Conservation (phyloP, 1,140 invertebrate genomes). For the Wiebesia pumilae region DNA sequence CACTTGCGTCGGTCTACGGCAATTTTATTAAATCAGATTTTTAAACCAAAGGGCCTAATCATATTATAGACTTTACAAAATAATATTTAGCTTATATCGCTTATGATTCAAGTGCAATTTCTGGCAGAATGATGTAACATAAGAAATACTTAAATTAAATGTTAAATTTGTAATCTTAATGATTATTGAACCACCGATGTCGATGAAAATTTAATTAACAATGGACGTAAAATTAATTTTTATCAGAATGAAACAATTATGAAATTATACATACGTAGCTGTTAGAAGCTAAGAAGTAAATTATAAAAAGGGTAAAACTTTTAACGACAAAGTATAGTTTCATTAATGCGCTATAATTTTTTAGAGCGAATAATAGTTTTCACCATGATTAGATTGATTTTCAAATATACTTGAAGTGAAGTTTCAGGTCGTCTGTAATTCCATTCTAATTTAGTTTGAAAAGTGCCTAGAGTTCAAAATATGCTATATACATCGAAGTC, state of each 20-base stretch:
- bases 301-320: neutral
- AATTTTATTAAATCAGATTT: neutral
- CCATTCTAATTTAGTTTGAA: slow-evolving; percentile 4
- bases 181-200: too few relatives aligned
- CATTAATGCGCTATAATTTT: neutral
- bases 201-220: too few relatives aligned
- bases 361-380: neutral
- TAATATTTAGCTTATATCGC: too few relatives aligned
- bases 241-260: too few relatives aligned
- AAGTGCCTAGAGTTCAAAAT: neutral
- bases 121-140: too few relatives aligned
- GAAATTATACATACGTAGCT: too few relatives aligned
- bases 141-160: too few relatives aligned
- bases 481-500: neutral
- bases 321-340: neutral
- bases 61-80: too few relatives aligned
- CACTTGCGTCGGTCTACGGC: neutral
- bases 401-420: neutral
- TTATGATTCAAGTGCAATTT: too few relatives aligned
- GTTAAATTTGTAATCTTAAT: too few relatives aligned
- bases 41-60: too few relatives aligned
- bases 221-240: too few relatives aligned
- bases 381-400: neutral
- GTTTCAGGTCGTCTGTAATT: neutral
- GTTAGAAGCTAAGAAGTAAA: neutral